A percentile compares a stretch with the other conserved stretches of the same genome.
Conservation (phyloP, 2,888 invertebrate genomes). For the Nymphalis urticae region DNA sequence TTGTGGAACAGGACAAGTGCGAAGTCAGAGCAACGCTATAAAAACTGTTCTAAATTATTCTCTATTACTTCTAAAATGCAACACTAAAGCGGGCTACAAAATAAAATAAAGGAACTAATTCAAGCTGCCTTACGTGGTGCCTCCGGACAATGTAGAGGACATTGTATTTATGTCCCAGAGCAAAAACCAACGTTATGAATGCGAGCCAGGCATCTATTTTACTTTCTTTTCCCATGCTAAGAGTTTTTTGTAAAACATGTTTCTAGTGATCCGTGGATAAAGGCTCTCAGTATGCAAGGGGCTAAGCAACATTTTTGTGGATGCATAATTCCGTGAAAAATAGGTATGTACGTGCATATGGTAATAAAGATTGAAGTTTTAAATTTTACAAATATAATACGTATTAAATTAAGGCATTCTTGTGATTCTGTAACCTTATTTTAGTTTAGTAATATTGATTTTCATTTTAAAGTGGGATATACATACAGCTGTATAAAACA, state of each 20-base stretch:
- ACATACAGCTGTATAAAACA: background rate
- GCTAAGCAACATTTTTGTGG: slow-evolving; percentile 22
- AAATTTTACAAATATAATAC: background rate
- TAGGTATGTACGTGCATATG: background rate
- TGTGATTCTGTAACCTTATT: background rate
- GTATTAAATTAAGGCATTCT: background rate
- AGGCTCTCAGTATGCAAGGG: slow-evolving; percentile 28
- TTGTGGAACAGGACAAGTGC: too few relatives aligned
- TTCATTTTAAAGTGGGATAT: too few relatives aligned
- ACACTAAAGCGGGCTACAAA: slow-evolving; percentile 35
- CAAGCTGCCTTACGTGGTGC: slow-evolving; percentile 44
- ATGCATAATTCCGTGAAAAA: slow-evolving; percentile 19
- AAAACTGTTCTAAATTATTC: background rate
- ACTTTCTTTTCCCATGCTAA: slow-evolving; percentile 42
- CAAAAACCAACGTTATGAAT: slow-evolving; percentile 63
- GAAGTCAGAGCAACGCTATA: background rate
- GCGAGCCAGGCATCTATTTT: slow-evolving; percentile 53
- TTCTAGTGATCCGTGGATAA: slow-evolving; percentile 33
- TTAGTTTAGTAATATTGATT: background rate
- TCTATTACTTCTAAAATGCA: background rate
- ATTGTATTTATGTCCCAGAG: slow-evolving; percentile 59
- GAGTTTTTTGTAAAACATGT: slow-evolving; percentile 42
- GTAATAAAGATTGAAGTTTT: background rate
- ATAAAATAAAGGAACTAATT: slow-evolving; percentile 49
- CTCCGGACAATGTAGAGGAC: slow-evolving; percentile 51